Percentiles rank a stretch among this genome's conserved stretches.
Conservation (phyloP, 37 sponge, comb jelly and placozoan genomes). For the Beroe forskalii region DNA sequence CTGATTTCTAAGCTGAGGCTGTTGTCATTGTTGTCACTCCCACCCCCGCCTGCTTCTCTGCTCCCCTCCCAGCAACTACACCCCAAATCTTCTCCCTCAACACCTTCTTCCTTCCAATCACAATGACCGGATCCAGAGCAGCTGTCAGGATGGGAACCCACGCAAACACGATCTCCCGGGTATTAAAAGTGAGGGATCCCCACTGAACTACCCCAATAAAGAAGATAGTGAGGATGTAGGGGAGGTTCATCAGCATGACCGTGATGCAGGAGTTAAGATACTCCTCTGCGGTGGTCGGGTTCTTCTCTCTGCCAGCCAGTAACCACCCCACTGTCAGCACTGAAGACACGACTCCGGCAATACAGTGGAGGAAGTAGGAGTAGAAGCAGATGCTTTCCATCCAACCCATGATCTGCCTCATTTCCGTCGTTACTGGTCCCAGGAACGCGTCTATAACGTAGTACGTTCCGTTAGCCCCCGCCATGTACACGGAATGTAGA, state of each 20-base stretch:
- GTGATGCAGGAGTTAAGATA: neutral
- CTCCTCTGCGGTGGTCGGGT: neutral
- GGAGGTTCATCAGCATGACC: neutral
- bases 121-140: neutral
- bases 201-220: slow-evolving; percentile 3
- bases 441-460: neutral
- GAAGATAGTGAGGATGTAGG: neutral
- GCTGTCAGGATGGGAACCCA: neutral
- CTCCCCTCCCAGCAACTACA: no score
- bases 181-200: neutral
- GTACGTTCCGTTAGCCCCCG: neutral
- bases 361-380: slow-evolving; percentile 14
- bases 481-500: neutral
- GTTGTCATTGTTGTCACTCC: no score
- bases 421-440: neutral
- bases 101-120: neutral
- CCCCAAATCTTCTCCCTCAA: slow-evolving; percentile 8
- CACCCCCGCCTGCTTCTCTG: no score
- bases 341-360: neutral
- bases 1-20: no score
- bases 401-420: neutral
- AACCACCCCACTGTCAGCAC: neutral
- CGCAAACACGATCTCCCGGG: slow-evolving; percentile 16
- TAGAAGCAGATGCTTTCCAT: slow-evolving; percentile 10
- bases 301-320: neutral